Percentiles rank a stretch among this genome's conserved stretches.
phyloP scores from a whole-genome alignment of 2,113 vertebrate species.

The Heloderma charlesbogerti region DNA sequence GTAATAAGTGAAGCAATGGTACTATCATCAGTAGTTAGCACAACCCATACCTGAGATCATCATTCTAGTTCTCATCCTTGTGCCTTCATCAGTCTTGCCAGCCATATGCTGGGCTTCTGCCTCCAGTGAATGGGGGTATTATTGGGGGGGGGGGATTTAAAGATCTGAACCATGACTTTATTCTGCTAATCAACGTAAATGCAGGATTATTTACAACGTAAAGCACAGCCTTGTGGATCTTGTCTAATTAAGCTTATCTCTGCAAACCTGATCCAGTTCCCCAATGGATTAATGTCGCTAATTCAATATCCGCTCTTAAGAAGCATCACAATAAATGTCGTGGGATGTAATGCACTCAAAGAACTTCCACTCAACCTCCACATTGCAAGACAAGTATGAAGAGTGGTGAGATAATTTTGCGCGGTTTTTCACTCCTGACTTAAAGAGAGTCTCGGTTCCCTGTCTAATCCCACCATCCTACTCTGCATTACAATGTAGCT shows the following conservation, averaged over 20 bases:
- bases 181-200: constrained; percentile 52
- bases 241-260: constrained; percentile 79
- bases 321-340: constrained; percentile 36
- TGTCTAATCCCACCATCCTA: background rate
- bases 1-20: background rate
- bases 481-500: background rate
- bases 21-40: background rate
- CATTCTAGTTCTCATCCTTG: accelerated
- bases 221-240: constrained; percentile 52
- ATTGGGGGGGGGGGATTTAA: constrained; percentile 51
- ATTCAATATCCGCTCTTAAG: constrained; percentile 67
- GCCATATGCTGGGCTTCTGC: background rate
- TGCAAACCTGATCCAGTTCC: constrained; percentile 53
- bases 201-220: constrained; percentile 62
- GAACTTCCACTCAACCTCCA: constrained; percentile 10
- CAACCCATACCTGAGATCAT: background rate
- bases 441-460: background rate
- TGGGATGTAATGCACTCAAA: constrained; percentile 56
- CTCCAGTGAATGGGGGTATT: constrained; percentile 13
- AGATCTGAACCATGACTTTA: constrained; percentile 46
- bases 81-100: accelerated
- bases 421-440: background rate
- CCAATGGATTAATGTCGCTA: constrained; percentile 68
- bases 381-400: background rate
- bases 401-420: background rate